Evolutionary conservation across 2,888 invertebrate species (phyloP).

Genomic region (Pegoplata infirma): DNA sequence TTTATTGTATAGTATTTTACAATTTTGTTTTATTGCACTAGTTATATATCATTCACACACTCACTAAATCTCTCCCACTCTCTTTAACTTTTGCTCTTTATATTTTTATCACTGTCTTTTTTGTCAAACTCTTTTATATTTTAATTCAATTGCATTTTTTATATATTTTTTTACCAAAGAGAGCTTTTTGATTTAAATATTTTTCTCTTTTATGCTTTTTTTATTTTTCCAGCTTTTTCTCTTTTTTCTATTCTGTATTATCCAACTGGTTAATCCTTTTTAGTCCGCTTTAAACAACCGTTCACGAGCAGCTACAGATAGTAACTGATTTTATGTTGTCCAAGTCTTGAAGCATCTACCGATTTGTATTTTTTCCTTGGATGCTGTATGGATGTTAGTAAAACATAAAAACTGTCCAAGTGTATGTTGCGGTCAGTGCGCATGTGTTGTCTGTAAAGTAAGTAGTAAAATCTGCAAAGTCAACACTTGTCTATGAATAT

Average conservation of each 20-base stretch:
- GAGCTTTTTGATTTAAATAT: background rate
- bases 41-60: conserved; percentile 60
- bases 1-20: conserved; percentile 32
- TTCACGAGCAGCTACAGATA: conserved; percentile 73
- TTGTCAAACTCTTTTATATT: too few relatives aligned
- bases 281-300: conserved; percentile 72
- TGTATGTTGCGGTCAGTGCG: conserved; percentile 46
- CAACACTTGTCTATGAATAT: conserved; percentile 42
- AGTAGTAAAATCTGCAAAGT: conserved; percentile 58
- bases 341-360: conserved; percentile 59
- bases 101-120: background rate
- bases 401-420: background rate
- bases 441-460: conserved; percentile 19
- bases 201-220: conserved; percentile 9
- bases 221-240: background rate
- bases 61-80: conserved; percentile 65
- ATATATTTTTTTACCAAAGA: background rate
- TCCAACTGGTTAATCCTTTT: conserved; percentile 48
- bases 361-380: conserved; percentile 11
- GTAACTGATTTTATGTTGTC: conserved; percentile 74
- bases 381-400: conserved; percentile 26
- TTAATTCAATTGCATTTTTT: background rate
- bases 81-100: background rate
- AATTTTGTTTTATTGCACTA: conserved; percentile 37
- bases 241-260: conserved; percentile 26